Evolutionary conservation across 2,797 vertebrate genomes (phyloP), one percentile per base, ranked within the genome.

Genomic region (Kryptopterus vitreolus): DNA sequence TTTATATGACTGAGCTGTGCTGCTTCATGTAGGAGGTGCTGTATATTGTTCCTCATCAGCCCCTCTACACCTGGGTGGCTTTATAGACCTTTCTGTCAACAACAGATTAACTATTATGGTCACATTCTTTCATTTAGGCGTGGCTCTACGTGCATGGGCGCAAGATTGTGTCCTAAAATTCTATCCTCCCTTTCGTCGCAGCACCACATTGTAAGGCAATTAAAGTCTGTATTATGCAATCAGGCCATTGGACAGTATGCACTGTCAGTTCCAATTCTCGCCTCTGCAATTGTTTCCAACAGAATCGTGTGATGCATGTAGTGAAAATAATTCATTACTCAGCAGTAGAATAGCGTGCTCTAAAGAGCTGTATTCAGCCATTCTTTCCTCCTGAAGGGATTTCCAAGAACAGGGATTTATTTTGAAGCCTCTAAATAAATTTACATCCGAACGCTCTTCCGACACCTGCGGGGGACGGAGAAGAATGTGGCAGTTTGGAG

Each of bases 341-440:
- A 83, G 82, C 78, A 61, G 71, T 63, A 55, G 53, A 69, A 13
- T 55, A 50, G 58, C 69, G 73, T 68, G 62, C 82, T 82, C 79
- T 79, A 83, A 75, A 78, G 76, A 76, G 82, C 58, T 50, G 62
- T 75, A 84, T 84, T 80, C 80, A 82, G 79, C 73, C 78, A 53
- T 76, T 84, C 66, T 79, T 31, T 43, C 74, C 74, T 63, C 72
- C 77, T 84, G 74, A n/a, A 62, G 68, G 70, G 58, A 76, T 77
- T 77, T 85, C 77, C 63, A 80, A 75, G 77, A 80, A 79, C 66
- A 20, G 33, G 12, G 33, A 55, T 66, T 80, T 65, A 55, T 65
- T 63, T 75, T 20, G 26, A 75, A 79, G 55, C 58, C n/a, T 29
- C 46, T 20, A 26, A 59, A 46, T 48, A 59, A 26, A 76, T 63